These are phyloP conservation scores for Nineta flava DNA, from an alignment of 2,888 invertebrate genomes.

Conservation along the genomic window DNA sequence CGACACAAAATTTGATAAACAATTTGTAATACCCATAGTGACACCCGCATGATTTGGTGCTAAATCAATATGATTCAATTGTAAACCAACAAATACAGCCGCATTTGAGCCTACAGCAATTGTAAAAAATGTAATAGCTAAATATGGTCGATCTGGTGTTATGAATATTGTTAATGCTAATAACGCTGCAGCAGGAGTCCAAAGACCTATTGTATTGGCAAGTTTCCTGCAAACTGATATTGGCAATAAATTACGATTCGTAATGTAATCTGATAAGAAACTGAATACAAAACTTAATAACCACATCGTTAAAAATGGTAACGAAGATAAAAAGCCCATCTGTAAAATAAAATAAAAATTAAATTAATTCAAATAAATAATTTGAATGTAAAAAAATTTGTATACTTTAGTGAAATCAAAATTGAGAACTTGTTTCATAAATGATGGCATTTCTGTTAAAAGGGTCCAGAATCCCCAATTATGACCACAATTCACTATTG, in stretches of 20 bases:
- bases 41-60: conserved; percentile 72
- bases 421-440: conserved; percentile 54
- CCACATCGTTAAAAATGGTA: conserved; percentile 62
- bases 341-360: conserved; percentile 22
- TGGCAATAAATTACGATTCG: conserved; percentile 34
- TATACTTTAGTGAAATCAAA: conserved; percentile 54
- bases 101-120: conserved; percentile 61
- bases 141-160: conserved; percentile 31
- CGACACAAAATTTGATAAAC: conserved; percentile 59
- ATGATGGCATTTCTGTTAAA: conserved; percentile 65
- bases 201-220: conserved; percentile 49
- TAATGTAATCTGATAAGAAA: conserved; percentile 41
- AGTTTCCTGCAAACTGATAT: conserved; percentile 44
- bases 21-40: conserved; percentile 74
- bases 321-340: conserved; percentile 50
- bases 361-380: background rate
- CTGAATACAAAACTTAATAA: conserved; percentile 54
- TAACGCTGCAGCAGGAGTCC: conserved; percentile 50
- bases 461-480: conserved; percentile 75
- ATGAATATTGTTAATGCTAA: background rate
- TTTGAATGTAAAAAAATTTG: conserved; percentile 1
- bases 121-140: conserved; percentile 49
- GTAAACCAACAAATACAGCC: conserved; percentile 57
- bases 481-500: conserved; percentile 56
- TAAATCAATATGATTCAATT: conserved; percentile 71